A percentile compares a stretch with the other conserved stretches of the same genome.
Evolutionary conservation across 2,888 invertebrate species (phyloP).

Genomic region (Microctonus brassicae): DNA sequence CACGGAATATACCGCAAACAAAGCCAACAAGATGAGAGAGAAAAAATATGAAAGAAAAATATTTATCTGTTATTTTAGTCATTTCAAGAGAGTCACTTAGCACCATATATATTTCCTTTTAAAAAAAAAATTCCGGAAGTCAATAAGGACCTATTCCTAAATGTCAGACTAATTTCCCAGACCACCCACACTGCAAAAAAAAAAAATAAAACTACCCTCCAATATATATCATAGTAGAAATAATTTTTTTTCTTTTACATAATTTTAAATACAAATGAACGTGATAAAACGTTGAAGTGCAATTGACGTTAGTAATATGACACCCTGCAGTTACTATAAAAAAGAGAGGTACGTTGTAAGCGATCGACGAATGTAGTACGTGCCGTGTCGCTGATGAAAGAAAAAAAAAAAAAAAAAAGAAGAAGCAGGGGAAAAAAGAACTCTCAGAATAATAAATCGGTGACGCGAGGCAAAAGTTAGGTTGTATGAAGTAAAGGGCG

Average conservation of each 20-base stretch:
- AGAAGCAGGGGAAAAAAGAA: neutral
- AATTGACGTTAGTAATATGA: neutral
- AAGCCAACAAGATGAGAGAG: neutral
- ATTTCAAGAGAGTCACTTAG: neutral
- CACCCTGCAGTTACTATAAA: neutral
- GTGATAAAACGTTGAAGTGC: neutral
- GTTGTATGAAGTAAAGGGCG: neutral
- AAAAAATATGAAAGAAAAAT: neutral
- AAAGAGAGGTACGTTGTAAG: neutral
- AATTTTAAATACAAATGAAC: neutral
- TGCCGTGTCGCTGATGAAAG: neutral
- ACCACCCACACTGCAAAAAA: neutral
- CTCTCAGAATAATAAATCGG: constrained; percentile 1
- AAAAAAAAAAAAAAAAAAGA: neutral
- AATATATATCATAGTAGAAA: neutral
- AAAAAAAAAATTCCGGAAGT: neutral
- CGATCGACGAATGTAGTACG: constrained; percentile 8
- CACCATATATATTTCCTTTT: neutral
- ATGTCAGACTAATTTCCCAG: neutral
- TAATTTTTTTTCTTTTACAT: neutral
- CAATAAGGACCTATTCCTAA: neutral
- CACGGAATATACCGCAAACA: too few species aligned
- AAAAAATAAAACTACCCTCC: neutral
- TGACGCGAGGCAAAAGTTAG: neutral
- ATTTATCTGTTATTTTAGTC: neutral